Base-by-base conservation (phyloP, 2,797 vertebrate species). In the Valencia hispanica region DNA sequence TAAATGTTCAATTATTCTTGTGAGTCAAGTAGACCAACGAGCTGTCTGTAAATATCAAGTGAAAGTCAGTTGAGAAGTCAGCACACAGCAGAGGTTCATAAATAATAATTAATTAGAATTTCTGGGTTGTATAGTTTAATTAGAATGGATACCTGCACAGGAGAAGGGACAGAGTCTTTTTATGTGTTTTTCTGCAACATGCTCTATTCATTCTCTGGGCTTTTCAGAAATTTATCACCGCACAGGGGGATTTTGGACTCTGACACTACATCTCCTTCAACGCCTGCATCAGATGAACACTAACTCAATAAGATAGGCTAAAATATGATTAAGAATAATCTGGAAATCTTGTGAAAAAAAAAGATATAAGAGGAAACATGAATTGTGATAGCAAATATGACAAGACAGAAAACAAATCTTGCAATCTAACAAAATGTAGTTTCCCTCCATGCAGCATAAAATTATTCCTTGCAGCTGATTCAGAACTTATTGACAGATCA, bases 401-500 rank as follows among this genome's bases (percentile, higher is more conserved):
- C 39, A 25, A 59, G 71, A 78, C 59, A 69, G 51, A 45, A 69
- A 75, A 75, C 36, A 69, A 75, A 75, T 75, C 43, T 59, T 39
- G 3, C 41, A 30, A 65, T 27, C 36, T 36, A 45, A 79, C 41
- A 63, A 57, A 11, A 73, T 69, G 43, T 72, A 32, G n/a, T 74
- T 79, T 39, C 15, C 4, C 5, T 59, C 2, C 34, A 57, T 72
- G 48, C 32, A 48, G 51, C 27, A 43, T 22, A 74, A 48, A 43
- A 79, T 53, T 30, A 41, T 50, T 69, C n/a, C 48, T 50, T 78
- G 34, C 68, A 77, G 69, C 77, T 79, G 71, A 12, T 39, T 78
- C 39, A 73, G 30, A n/a, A 36, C 45, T 73, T 77, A 66, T 17
- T 34, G 72, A 68, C 39, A 72, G 20, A 57, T 57, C 45, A 72